These are phyloP conservation scores for Pristionchus arcanus DNA, from an alignment of 2,888 invertebrate species.

Conservation along the genomic window DNA sequence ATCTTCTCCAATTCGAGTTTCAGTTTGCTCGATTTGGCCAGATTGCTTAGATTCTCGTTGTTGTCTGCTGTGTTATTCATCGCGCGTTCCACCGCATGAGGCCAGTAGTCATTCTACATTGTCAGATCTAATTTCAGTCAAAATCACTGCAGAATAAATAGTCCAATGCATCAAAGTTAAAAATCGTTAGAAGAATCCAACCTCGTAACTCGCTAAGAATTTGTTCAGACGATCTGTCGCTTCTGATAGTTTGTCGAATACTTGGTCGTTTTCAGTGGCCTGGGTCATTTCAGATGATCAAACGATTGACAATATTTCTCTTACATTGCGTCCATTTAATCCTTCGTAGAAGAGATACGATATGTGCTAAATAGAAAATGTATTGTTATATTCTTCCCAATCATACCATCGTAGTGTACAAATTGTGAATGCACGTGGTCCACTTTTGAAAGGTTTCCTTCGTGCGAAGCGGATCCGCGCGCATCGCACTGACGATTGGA, in stretches of 20 bases:
- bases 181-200: background rate
- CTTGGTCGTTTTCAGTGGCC: background rate
- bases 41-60: background rate
- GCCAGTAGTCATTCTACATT: background rate
- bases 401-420: background rate
- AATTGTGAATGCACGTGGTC: constrained; percentile 1
- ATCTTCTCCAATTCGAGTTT: background rate
- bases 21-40: background rate
- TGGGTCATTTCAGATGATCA: background rate
- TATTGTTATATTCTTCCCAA: background rate
- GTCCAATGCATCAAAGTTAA: background rate
- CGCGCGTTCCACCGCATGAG: background rate
- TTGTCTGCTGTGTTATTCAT: background rate
- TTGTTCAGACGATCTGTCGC: background rate
- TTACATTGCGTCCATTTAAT: background rate
- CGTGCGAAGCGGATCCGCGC: background rate
- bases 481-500: background rate
- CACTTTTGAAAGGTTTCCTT: background rate
- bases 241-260: background rate
- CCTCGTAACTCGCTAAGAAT: background rate
- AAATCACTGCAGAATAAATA: background rate
- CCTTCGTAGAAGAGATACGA: constrained; percentile 5
- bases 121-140: background rate
- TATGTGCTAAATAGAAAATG: background rate
- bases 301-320: background rate